A percentile compares a stretch with the other conserved stretches of the same genome.
Conservation (phyloP, 2,797 vertebrate genomes). For the Chrosomus eos region DNA sequence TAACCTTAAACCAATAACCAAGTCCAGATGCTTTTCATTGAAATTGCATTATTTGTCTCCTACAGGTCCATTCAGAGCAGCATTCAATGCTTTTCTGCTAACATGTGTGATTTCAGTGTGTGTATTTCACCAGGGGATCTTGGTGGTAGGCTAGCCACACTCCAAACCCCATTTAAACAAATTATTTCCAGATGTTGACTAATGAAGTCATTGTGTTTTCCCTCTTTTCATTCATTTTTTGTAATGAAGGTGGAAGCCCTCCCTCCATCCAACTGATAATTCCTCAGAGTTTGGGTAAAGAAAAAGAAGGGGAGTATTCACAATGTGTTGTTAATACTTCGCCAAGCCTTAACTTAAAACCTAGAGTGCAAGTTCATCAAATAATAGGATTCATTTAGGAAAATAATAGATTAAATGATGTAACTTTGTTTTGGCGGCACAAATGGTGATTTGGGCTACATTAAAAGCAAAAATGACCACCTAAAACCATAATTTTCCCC, state of each 20-base stretch:
- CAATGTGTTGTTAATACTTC: background rate
- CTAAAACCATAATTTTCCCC: background rate
- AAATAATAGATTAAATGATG: constrained; percentile 9
- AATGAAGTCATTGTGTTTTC: constrained; percentile 66
- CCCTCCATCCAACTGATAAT: constrained; percentile 38
- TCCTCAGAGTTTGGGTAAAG: constrained; percentile 12
- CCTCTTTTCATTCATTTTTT: constrained; percentile 42
- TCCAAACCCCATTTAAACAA: constrained; percentile 57
- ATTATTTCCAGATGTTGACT: constrained; percentile 80
- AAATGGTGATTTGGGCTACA: background rate
- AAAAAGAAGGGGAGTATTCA: constrained; percentile 9
- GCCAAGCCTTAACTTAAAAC: constrained; percentile 19
- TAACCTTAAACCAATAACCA: constrained; percentile 4
- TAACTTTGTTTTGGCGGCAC: background rate
- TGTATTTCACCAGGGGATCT: constrained; percentile 19
- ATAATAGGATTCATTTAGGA: constrained; percentile 1
- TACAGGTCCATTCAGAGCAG: background rate
- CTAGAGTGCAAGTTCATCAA: background rate
- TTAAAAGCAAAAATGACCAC: constrained; percentile 4
- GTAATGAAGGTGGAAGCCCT: constrained; percentile 22
- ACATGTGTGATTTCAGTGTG: constrained; percentile 40
- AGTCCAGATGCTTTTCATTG: constrained; percentile 14
- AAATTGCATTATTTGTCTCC: background rate
- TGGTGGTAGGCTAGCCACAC: constrained; percentile 42
- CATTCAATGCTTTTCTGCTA: constrained; percentile 6